phyloP scores from a whole-genome alignment of 2,113 vertebrate species.

The Tragelaphus imberbis region DNA sequence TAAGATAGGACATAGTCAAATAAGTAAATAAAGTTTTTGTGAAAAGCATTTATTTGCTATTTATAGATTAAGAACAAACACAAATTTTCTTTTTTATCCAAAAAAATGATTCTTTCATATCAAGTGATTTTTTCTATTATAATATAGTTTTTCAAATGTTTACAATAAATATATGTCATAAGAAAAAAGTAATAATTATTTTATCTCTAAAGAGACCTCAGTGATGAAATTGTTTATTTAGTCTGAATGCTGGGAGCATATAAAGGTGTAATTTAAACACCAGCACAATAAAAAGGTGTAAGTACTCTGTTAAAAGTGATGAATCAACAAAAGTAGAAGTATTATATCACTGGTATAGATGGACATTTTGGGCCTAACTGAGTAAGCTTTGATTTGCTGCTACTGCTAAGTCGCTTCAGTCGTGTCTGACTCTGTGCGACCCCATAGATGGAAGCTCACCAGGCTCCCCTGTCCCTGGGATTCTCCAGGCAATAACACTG shows the following conservation, averaged over 20 bases:
- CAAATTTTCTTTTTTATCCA: not conserved
- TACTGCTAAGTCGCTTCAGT: too few relatives aligned
- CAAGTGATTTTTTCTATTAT: not conserved
- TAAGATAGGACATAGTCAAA: not conserved
- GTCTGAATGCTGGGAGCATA: not conserved
- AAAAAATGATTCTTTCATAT: not conserved
- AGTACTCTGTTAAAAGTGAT: not conserved
- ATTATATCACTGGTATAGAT: not conserved
- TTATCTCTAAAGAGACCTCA: not conserved
- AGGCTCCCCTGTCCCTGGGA: too few relatives aligned
- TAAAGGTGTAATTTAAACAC: not conserved
- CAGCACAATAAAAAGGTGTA: not conserved
- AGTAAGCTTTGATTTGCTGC: not conserved
- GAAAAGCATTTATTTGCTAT: not conserved
- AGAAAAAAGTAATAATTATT: not conserved
- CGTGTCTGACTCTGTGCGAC: accelerated
- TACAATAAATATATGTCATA: not conserved
- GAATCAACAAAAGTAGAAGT: not conserved
- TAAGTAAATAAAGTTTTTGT: not conserved
- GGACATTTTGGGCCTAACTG: not conserved
- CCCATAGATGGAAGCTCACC: too few relatives aligned
- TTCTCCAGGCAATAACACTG: too few relatives aligned
- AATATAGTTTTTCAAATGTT: not conserved
- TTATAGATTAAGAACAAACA: not conserved
- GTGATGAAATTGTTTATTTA: not conserved